phyloP scores from a whole-genome alignment of 2,113 vertebrate genomes.

The Callospermophilus lateralis region DNA sequence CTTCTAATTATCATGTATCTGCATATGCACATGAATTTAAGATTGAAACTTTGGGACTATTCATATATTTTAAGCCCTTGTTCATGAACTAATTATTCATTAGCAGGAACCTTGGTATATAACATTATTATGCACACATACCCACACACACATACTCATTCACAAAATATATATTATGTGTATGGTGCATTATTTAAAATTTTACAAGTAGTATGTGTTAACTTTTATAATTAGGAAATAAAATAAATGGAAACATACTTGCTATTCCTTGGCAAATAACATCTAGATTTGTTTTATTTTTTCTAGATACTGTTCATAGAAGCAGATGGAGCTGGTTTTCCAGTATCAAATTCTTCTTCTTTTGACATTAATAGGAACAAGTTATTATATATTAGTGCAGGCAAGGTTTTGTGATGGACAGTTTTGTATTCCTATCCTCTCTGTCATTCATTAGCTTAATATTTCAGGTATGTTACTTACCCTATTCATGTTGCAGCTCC shows the following conservation, averaged over 20 bases:
- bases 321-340: background rate
- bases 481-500: background rate
- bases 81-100: constrained; percentile 9
- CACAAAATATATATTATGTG: background rate
- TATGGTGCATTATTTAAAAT: background rate
- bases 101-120: background rate
- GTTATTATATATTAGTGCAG: background rate
- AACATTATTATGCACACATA: background rate
- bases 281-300: background rate
- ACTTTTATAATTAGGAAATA: background rate
- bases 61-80: background rate
- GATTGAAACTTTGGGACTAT: background rate
- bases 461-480: background rate
- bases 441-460: background rate
- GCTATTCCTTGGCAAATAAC: background rate
- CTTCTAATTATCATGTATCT: constrained; percentile 36
- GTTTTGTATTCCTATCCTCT: background rate
- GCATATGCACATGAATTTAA: constrained; percentile 43
- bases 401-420: background rate
- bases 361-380: background rate
- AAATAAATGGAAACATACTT: background rate
- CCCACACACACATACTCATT: background rate
- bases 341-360: background rate
- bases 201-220: background rate
- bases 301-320: background rate